phyloP scores from a whole-genome alignment of 2,797 vertebrate species.

The Typhlichthys subterraneus region DNA sequence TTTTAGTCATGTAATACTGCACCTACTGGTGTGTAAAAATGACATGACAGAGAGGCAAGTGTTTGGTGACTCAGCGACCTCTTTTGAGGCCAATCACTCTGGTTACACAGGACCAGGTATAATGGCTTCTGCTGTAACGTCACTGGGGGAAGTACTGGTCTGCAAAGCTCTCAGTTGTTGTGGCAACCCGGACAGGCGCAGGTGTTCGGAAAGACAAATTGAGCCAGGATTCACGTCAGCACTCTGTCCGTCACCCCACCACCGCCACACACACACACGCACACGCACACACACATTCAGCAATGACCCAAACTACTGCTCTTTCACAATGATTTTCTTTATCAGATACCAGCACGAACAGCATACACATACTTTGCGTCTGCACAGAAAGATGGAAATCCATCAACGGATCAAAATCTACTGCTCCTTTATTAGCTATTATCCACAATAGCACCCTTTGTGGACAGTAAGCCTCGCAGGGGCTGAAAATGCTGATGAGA shows the following conservation, averaged over 20 bases:
- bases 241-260: slow-evolving; percentile 16
- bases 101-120: slow-evolving; percentile 39
- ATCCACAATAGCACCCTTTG: not conserved
- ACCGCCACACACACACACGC: slow-evolving; percentile 6
- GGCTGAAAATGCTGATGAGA: not conserved
- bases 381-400: not conserved
- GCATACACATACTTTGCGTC: not conserved
- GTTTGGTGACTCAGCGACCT: slow-evolving; percentile 1
- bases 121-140: slow-evolving; percentile 29
- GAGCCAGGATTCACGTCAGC: slow-evolving; percentile 40
- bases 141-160: slow-evolving; percentile 38
- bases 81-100: slow-evolving; percentile 42
- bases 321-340: not conserved
- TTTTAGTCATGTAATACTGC: not conserved
- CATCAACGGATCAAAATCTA: not conserved
- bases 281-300: too few relatives aligned
- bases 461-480: not conserved
- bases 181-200: slow-evolving; percentile 56
- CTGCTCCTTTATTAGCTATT: not conserved
- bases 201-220: slow-evolving; percentile 51
- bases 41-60: not conserved
- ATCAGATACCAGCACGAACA: not conserved
- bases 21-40: too few relatives aligned
- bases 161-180: slow-evolving; percentile 38
- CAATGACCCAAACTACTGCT: slow-evolving; percentile 3